Evolutionary conservation across 2,113 vertebrate species (phyloP).

Genomic region (Amphiprion ocellaris): DNA sequence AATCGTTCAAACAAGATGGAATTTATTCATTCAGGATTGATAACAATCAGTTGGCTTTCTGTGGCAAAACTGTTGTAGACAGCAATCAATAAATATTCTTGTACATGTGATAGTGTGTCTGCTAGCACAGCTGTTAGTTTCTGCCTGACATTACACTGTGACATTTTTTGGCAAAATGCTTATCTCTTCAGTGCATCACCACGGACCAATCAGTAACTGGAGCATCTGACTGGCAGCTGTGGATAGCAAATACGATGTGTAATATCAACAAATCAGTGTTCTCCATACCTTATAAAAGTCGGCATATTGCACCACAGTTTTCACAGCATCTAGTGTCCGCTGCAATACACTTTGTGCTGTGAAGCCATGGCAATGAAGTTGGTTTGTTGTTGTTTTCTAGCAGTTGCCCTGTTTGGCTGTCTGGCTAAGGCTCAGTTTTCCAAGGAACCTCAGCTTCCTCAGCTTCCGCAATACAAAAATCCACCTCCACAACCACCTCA

Average conservation of each 20-base stretch:
- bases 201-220: constrained; percentile 17
- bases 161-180: background rate
- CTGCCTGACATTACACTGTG: too few relatives aligned
- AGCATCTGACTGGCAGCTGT: constrained; percentile 47
- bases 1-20: constrained; percentile 38
- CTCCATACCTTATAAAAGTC: constrained; percentile 66
- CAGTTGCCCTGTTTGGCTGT: constrained; percentile 41
- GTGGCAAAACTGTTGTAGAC: background rate
- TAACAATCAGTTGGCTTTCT: constrained; percentile 1
- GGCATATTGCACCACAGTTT: background rate
- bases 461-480: too few relatives aligned
- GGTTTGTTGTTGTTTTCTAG: constrained; percentile 45
- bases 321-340: constrained; percentile 44
- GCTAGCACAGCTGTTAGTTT: background rate
- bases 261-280: constrained; percentile 4
- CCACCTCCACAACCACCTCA: too few relatives aligned
- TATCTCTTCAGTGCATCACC: background rate
- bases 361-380: constrained; percentile 52
- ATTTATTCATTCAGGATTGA: background rate
- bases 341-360: constrained; percentile 50
- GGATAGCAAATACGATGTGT: constrained; percentile 35
- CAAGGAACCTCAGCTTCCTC: background rate
- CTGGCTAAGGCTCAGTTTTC: constrained; percentile 38
- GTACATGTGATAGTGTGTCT: background rate
- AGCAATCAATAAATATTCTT: background rate